Evolutionary conservation across 2,113 vertebrate species (phyloP).

Genomic region (Ailuropoda melanoleuca): DNA sequence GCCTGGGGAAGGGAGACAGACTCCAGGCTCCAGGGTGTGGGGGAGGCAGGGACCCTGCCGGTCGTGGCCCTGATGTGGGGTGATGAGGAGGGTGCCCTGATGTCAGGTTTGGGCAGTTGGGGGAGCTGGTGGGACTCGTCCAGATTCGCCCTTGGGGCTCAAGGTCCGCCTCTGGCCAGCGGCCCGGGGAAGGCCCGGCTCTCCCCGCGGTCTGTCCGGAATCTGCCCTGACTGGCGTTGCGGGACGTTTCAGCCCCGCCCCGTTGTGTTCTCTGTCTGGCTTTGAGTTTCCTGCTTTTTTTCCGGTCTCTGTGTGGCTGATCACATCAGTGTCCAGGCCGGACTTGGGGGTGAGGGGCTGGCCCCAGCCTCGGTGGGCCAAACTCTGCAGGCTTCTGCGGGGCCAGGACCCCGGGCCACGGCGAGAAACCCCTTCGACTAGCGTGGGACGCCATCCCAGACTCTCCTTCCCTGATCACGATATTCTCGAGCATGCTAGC

Average conservation of each 20-base stretch:
- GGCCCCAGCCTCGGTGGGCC: not conserved
- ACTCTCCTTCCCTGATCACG: constrained; percentile 8
- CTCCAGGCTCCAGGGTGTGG: accelerated
- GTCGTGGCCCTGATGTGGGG: accelerated
- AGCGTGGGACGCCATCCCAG: constrained; percentile 44
- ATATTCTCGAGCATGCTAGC: constrained; percentile 49
- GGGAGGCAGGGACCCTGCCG: not conserved
- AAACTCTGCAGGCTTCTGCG: not conserved
- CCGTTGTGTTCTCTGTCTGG: not conserved
- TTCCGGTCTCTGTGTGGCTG: not conserved
- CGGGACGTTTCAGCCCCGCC: not conserved
- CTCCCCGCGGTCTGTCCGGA: not conserved
- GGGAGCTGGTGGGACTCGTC: accelerated
- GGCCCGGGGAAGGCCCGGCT: not conserved
- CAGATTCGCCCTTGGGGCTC: not conserved
- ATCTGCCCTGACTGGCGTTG: not conserved
- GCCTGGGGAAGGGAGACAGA: not conserved
- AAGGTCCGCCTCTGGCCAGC: not conserved
- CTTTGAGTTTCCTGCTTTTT: not conserved
- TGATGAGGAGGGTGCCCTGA: not conserved
- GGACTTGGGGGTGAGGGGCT: not conserved
- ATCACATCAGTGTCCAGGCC: not conserved
- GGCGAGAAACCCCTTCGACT: constrained; percentile 44
- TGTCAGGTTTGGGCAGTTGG: accelerated
- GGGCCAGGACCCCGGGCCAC: not conserved